A percentile compares a stretch with the other conserved stretches of the same genome.
phyloP scores from a whole-genome alignment of 2,113 vertebrate species.

The Rattus norvegicus region GRCr8 NC_086039.1:137364501-137365000 shows the following conservation, averaged over 20 bases:
- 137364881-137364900: neutral
- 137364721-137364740: neutral
- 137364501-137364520: neutral
- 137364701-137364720: neutral
- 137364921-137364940: slow-evolving; percentile 28
- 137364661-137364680: neutral
- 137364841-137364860: neutral
- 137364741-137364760: neutral
- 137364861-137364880: neutral
- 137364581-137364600: neutral
- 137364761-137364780: no score
- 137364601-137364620: neutral
- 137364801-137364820: neutral
- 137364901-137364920: neutral
- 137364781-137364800: neutral
- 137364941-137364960: slow-evolving; percentile 13
- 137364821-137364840: neutral
- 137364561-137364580: neutral
- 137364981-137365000: neutral
- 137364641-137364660: neutral
- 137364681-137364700: neutral
- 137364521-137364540: neutral
- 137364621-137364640: neutral
- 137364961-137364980: neutral
- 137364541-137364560: neutral